Percentiles rank a stretch among this genome's conserved stretches.
Conservation (phyloP, 2,888 invertebrate genomes). For the Xestia ashworthii region DNA sequence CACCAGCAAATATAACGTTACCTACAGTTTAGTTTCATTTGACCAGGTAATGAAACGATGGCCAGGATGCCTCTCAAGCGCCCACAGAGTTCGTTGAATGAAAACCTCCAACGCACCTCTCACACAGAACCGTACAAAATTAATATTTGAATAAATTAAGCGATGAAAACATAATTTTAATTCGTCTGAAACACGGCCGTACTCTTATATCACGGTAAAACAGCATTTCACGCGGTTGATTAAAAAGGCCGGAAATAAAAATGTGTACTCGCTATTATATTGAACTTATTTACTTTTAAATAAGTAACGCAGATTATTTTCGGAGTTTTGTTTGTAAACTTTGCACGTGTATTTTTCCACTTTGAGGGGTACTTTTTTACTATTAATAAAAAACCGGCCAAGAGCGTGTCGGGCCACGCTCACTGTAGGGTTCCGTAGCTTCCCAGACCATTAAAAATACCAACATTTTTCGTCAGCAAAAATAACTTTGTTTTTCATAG, state of each 20-base stretch:
- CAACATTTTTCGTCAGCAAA: too few species aligned
- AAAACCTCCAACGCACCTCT: slow-evolving; percentile 25
- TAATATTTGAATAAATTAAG: slow-evolving; percentile 60
- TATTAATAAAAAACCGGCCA: too few species aligned
- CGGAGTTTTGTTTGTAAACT: neutral
- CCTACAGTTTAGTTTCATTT: neutral
- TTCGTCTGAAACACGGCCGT: slow-evolving; percentile 34
- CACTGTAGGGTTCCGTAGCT: too few species aligned
- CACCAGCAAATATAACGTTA: neutral
- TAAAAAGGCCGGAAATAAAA: slow-evolving; percentile 29
- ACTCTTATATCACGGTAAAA: slow-evolving; percentile 29
- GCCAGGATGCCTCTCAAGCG: slow-evolving; percentile 4
- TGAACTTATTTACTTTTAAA: slow-evolving; percentile 11
- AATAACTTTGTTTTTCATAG: too few species aligned
- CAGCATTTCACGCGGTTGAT: slow-evolving; percentile 12
- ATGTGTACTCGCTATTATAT: neutral
- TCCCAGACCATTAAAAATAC: too few species aligned
- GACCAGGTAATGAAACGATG: neutral
- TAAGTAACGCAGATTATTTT: neutral
- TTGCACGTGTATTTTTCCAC: neutral
- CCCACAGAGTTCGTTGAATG: slow-evolving; percentile 21
- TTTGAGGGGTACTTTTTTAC: too few species aligned
- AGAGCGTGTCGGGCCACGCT: too few species aligned
- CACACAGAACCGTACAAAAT: slow-evolving; percentile 34
- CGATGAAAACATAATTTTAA: slow-evolving; percentile 54